Conservation (phyloP, 2,888 invertebrate genomes). For the Pyrrhosoma nymphula region DNA sequence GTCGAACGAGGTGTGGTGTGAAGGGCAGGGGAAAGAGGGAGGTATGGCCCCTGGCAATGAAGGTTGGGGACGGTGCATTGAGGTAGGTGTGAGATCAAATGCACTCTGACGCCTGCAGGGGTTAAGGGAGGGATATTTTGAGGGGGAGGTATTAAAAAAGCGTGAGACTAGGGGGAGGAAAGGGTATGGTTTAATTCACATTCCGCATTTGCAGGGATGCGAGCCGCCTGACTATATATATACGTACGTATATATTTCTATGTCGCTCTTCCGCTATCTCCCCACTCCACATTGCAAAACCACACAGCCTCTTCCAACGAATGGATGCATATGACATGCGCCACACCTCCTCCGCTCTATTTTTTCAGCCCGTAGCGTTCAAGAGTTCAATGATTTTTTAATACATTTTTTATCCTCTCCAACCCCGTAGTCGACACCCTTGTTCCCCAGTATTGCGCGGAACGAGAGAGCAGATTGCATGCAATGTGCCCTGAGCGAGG, state of each 20-base stretch:
- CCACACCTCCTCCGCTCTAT: background rate
- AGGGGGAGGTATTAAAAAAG: background rate
- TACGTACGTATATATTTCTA: background rate
- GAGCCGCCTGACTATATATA: background rate
- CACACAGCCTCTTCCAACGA: background rate
- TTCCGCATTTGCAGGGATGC: constrained; percentile 6
- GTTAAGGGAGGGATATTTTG: background rate
- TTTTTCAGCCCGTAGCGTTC: background rate
- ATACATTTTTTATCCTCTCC: background rate
- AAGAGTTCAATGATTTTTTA: background rate
- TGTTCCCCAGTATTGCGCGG: background rate
- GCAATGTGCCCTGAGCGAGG: background rate
- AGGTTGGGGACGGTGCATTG: background rate
- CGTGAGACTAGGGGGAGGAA: background rate
- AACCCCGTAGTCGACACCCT: background rate
- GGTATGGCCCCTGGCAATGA: background rate
- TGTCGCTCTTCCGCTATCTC: background rate
- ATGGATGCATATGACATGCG: background rate
- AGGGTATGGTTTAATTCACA: constrained; percentile 38
- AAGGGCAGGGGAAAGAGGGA: background rate
- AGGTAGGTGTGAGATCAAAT: no score
- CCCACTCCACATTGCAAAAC: background rate
- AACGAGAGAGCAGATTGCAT: background rate
- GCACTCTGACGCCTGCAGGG: background rate
- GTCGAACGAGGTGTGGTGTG: background rate